Conservation (phyloP, 2,797 vertebrate genomes). For the Alca torda region DNA sequence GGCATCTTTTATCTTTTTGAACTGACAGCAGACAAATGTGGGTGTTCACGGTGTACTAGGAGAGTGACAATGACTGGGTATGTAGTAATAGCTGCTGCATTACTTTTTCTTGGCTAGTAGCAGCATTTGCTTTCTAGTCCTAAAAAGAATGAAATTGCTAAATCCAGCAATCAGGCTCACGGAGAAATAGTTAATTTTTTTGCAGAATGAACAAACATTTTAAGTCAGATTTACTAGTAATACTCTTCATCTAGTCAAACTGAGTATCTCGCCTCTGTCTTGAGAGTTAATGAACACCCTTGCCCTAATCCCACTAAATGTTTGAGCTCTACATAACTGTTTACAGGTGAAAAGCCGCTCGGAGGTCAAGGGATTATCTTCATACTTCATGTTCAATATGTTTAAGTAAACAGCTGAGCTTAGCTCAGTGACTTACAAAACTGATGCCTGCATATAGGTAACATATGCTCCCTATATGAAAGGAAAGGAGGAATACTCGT, state of each 20-base stretch:
- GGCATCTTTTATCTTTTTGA: not conserved
- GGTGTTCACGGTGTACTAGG: not conserved
- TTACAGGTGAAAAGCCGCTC: not conserved
- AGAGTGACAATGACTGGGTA: not conserved
- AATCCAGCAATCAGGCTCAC: not conserved
- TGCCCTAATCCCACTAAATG: not conserved
- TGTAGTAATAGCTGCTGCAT: not conserved
- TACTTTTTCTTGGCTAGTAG: not conserved
- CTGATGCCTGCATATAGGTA: not conserved
- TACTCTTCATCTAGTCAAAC: not conserved
- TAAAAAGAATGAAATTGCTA: not conserved
- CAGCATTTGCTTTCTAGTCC: not conserved
- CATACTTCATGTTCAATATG: not conserved
- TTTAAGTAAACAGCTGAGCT: not conserved
- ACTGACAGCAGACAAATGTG: not conserved
- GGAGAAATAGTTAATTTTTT: not conserved
- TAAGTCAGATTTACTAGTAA: not conserved
- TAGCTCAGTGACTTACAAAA: not conserved
- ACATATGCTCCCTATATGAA: not conserved
- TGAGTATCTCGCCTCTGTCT: not conserved
- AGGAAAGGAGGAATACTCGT: not conserved
- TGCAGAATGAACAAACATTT: not conserved
- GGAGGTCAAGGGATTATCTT: not conserved
- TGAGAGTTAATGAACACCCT: not conserved
- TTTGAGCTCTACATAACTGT: not conserved